phyloP scores from a whole-genome alignment of 2,797 vertebrate species.

The Spea hammondii region DNA sequence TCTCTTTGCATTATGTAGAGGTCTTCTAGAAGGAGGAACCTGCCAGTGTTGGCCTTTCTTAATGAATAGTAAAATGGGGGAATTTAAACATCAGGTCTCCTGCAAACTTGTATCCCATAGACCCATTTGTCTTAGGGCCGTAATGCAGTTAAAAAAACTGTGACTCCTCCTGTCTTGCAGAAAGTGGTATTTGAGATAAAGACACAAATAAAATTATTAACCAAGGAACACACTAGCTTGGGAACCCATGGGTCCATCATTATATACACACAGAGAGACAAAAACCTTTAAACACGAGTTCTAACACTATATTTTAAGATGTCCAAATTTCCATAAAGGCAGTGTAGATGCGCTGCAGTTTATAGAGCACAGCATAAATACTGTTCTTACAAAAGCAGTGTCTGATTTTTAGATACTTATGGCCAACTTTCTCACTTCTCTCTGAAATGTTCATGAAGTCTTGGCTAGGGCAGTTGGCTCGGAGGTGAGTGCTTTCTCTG shows the following conservation, averaged over 20 bases:
- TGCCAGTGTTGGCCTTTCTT: too few relatives aligned
- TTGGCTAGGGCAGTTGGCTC: constrained; percentile 14
- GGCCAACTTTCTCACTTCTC: constrained; percentile 35
- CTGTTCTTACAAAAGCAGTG: constrained; percentile 9
- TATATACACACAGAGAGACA: neutral
- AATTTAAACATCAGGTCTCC: too few relatives aligned
- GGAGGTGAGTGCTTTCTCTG: constrained; percentile 25
- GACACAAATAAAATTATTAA: too few relatives aligned
- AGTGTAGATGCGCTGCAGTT: constrained; percentile 4
- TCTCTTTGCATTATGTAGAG: too few relatives aligned
- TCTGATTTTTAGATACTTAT: neutral
- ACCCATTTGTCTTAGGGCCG: too few relatives aligned
- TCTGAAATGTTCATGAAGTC: constrained; percentile 19
- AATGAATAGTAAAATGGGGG: too few relatives aligned
- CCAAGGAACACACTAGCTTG: neutral
- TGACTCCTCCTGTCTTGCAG: neutral
- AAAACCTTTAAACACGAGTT: neutral
- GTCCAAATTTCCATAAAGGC: constrained; percentile 2
- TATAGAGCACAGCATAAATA: neutral
- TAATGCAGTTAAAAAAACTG: too few relatives aligned
- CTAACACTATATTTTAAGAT: neutral
- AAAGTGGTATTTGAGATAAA: neutral
- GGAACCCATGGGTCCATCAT: neutral
- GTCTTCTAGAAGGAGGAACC: too few relatives aligned
- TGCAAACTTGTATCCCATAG: too few relatives aligned